Evolutionary conservation across 2,888 invertebrate genomes (phyloP), one percentile per base, ranked within the genome.

Genomic region (Serripes groenlandicus): DNA sequence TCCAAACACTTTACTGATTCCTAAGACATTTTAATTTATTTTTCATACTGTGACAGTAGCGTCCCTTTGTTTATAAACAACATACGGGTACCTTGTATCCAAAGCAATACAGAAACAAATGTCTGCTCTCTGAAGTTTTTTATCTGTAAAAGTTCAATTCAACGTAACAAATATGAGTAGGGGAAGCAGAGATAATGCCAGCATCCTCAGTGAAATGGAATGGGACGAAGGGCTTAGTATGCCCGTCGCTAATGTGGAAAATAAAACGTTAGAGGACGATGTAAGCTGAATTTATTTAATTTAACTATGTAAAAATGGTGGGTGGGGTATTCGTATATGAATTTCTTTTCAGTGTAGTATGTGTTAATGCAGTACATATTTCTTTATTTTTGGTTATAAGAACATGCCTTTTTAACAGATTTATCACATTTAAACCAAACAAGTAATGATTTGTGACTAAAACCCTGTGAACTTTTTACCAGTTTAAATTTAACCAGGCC

Each of bases 191-290:
- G 90, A 86, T 32, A 92, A 86, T 64, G 90, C 90, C 74, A 92
- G 91, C 81, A 91, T 94, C 69, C 87, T 94, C 26, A 91, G 90
- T 54, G 94, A 94, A 78, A 86, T 94, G 81, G 94, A 94, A 83
- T 94, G 94, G 94, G 94, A 94, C 83, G 94, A 94, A 85, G 94
- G 94, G 15, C 84, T 94, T 69, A 93, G 93, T 52, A 93, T 95
- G 91, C 95, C 95, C 0, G 94, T 95, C 9, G 94, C 94, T 26
- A 95, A 94, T 88, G 91, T 89, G 56, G 93, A 94, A 82, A 95
- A 95, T 81, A 94, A 94, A 79, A 66, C 76, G 9, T 88, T 95
- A 34, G 94, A 94, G 89, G 92, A 93, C 74, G 92, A 93, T 90
- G 94, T 94, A 73, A 23, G 56, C 11, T 26, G 37, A 28, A 42